Conservation (phyloP, 2,888 invertebrate genomes). For the Catotricha subobsoleta region DNA sequence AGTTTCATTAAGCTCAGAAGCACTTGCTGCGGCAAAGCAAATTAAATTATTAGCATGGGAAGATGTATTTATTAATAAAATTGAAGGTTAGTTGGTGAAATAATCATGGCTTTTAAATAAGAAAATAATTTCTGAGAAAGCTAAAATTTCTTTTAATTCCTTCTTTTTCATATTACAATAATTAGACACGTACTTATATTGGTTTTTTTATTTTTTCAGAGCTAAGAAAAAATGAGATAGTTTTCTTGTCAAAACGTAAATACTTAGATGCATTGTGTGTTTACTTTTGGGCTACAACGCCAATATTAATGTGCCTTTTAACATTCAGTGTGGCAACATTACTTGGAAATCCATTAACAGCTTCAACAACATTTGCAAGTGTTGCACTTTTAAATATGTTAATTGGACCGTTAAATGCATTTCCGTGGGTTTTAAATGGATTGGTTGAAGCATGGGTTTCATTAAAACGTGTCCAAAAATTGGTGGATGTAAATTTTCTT, state of each 20-base stretch:
- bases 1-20: constrained; percentile 72
- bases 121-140: background rate
- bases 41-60: constrained; percentile 94
- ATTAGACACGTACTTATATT: background rate
- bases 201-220: constrained; percentile 28
- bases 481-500: constrained; percentile 46
- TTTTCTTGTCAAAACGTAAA: constrained; percentile 67
- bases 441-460: constrained; percentile 93
- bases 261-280: constrained; percentile 96
- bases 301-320: constrained; percentile 70
- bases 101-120: background rate
- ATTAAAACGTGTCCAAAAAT: constrained; percentile 64
- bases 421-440: constrained; percentile 97
- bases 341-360: constrained; percentile 61
- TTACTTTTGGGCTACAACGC: constrained; percentile 97
- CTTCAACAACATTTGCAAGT: constrained; percentile 85
- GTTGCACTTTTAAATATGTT: constrained; percentile 91
- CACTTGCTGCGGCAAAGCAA: constrained; percentile 69
- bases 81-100: constrained; percentile 39
- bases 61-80: constrained; percentile 55
- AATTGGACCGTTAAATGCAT: constrained; percentile 87
- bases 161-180: background rate
- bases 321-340: constrained; percentile 65
- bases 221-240: constrained; percentile 50
- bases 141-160: background rate